phyloP scores from a whole-genome alignment of 1,140 invertebrate genomes.

The Penaeus chinensis region DNA sequence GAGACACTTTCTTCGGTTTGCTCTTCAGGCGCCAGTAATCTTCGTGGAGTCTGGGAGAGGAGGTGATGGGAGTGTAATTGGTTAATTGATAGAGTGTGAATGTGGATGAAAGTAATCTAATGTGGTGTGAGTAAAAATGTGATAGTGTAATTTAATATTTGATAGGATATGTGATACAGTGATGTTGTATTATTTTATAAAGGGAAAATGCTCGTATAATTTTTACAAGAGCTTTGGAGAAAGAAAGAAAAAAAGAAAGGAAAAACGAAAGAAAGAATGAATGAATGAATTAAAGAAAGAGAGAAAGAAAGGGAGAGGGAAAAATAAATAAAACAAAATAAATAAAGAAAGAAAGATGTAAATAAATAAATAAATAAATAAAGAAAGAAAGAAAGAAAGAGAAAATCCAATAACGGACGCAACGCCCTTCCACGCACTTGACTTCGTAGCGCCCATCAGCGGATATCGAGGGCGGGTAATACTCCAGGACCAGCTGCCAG shows the following conservation, averaged over 20 bases:
- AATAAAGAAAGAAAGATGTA: background rate
- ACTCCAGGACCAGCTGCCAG: slow-evolving; percentile 80
- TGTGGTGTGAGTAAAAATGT: too few species aligned
- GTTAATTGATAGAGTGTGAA: slow-evolving; percentile 1
- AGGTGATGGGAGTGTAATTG: slow-evolving; percentile 63
- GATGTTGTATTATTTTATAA: too few species aligned
- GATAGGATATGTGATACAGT: too few species aligned
- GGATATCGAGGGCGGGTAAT: slow-evolving; percentile 72
- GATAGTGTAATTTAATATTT: too few species aligned
- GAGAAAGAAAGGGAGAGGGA: background rate
- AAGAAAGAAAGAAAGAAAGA: background rate
- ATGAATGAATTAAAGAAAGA: too few species aligned
- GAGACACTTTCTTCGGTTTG: slow-evolving; percentile 75
- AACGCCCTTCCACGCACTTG: slow-evolving; percentile 68
- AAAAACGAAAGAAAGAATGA: too few species aligned
- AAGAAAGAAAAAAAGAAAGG: too few species aligned
- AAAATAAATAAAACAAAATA: background rate
- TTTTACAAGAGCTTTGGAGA: background rate
- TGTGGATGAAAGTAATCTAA: background rate
- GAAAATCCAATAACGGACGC: too few species aligned
- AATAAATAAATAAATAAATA: background rate
- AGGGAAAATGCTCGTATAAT: background rate
- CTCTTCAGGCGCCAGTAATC: slow-evolving; percentile 76
- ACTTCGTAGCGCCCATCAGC: slow-evolving; percentile 74
- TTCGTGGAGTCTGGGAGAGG: slow-evolving; percentile 72